Base-by-base conservation (phyloP, 2,797 vertebrate species). In the Schizopygopsis pylzovi region DNA sequence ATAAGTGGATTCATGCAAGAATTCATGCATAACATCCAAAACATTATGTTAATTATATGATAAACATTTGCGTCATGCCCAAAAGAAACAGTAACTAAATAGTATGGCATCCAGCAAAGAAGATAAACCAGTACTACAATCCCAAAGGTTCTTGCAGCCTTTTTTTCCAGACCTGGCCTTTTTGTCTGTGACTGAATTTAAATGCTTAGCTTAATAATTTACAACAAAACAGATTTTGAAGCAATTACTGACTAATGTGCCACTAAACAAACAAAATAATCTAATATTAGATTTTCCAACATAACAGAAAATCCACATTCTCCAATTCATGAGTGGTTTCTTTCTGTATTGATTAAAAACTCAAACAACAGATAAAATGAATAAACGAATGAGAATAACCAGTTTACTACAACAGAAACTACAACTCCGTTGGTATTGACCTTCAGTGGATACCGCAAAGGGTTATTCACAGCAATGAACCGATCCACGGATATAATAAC, bases 401-500 rank as follows among this genome's bases (percentile, higher is more conserved):
- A 94, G 84, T 89, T 92, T 39, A 93, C 33, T 47, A 83, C 88
- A 83, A 93, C 89, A 7, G 56, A 90, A 45, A 88, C 54, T 68
- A 90, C 83, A 0, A 70, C 84, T 54, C 86, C 87, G 37, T 82
- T 54, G 12, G 33, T 41, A 6, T 91, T 94, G 54, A 94, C 84
- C 39, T 78, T 83, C 22, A 12, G 79, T 6, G 68, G 10, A 76
- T 94, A 94, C 16, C 88, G 90, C 78, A 94, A 82, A 79, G 93
- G 93, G 43, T 89, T 63, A 84, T 90, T 90, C 37, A 96, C 91
- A 2, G 95, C 91, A 0, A 93, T 93, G 67, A 94, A 96, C 10
- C 82, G 39, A 71, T 96, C 95, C 4, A 96, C 12, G 0, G 93
- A 94, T 81, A 95, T 93, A 0, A 92, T 95, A 86, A 94, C 93